These are phyloP conservation scores for Labeo catla DNA, from an alignment of 2,113 vertebrate genomes.

Conservation along the genomic window DNA sequence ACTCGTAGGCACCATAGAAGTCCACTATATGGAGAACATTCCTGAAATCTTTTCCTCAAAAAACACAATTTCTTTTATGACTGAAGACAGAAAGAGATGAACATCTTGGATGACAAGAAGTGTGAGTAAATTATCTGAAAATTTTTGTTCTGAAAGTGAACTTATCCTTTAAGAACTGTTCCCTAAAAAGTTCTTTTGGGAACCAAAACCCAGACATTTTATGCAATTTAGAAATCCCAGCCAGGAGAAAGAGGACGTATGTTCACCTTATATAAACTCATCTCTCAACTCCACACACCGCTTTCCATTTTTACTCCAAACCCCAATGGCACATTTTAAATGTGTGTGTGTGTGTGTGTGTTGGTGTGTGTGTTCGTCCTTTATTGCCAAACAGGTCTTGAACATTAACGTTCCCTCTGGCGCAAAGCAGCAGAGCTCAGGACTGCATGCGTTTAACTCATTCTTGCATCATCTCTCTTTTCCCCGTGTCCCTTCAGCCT, in stretches of 20 bases:
- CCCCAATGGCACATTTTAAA: background rate
- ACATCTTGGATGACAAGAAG: no score
- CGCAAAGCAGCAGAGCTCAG: slow-evolving; percentile 1
- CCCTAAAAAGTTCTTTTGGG: background rate
- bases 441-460: slow-evolving; percentile 29
- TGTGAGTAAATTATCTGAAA: no score
- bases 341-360: background rate
- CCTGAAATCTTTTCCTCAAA: no score
- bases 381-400: slow-evolving; percentile 8
- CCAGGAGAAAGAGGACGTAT: background rate
- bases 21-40: no score
- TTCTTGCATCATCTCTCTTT: slow-evolving; percentile 29
- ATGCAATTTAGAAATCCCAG: background rate
- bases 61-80: no score
- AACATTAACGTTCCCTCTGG: slow-evolving; percentile 29
- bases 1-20: no score
- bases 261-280: background rate
- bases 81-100: no score
- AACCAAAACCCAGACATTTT: no score
- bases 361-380: background rate
- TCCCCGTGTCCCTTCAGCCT: background rate
- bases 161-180: background rate
- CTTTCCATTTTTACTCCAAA: background rate
- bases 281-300: background rate
- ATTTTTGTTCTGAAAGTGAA: no score